Evolutionary conservation across 2,888 invertebrate genomes (phyloP).

Genomic region (Leucophenga montana): DNA sequence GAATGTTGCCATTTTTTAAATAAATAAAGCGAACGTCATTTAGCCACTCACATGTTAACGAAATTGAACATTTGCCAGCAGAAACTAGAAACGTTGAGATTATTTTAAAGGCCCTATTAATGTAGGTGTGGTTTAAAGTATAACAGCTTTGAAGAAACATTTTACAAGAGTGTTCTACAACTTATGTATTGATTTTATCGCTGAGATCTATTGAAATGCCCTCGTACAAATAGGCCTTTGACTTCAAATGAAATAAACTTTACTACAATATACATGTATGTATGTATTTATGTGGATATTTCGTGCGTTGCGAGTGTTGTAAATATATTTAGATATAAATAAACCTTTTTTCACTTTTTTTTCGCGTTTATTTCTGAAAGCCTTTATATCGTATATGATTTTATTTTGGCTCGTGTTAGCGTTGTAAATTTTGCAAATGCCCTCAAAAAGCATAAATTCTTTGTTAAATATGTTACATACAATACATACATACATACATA

Average conservation of each 20-base stretch:
- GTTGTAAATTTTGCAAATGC: conserved; percentile 60
- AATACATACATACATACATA: conserved; percentile 22
- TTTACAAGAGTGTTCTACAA: too few relatives aligned
- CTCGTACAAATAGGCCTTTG: neutral
- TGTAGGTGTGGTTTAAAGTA: too few relatives aligned
- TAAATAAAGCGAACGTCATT: too few relatives aligned
- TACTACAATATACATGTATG: conserved; percentile 44
- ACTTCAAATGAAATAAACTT: conserved; percentile 63
- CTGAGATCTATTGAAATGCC: too few relatives aligned
- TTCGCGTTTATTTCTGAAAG: conserved; percentile 14
- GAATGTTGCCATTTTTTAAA: too few relatives aligned
- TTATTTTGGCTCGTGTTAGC: conserved; percentile 30
- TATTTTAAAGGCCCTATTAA: too few relatives aligned
- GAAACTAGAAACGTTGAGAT: too few relatives aligned
- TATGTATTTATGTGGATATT: neutral
- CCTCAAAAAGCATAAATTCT: conserved; percentile 59
- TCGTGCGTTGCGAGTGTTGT: neutral
- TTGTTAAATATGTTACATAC: conserved; percentile 67
- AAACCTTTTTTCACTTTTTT: conserved; percentile 9
- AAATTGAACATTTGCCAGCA: too few relatives aligned
- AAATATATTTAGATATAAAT: conserved; percentile 19
- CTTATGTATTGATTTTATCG: too few relatives aligned
- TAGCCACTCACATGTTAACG: too few relatives aligned
- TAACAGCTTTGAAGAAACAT: too few relatives aligned
- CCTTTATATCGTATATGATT: neutral